phyloP scores from a whole-genome alignment of 2,113 vertebrate species.

The Antennarius striatus region DNA sequence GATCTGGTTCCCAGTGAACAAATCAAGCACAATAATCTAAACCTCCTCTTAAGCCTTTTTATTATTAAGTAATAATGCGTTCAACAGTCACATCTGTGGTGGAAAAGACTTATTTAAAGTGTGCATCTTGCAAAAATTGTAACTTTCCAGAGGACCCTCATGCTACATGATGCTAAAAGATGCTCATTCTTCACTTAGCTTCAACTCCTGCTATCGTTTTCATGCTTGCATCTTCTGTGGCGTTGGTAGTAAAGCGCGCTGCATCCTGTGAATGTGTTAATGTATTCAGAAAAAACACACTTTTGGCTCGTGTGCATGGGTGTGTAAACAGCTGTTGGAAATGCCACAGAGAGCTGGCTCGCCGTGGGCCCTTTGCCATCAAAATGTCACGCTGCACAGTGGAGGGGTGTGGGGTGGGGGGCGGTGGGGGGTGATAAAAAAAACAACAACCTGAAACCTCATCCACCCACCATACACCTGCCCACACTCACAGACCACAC shows the following conservation, averaged over 20 bases:
- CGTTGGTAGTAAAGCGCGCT: constrained; percentile 10
- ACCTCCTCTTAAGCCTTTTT: too few relatives aligned
- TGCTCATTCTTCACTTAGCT: too few relatives aligned
- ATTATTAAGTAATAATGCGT: too few relatives aligned
- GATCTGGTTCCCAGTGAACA: too few relatives aligned
- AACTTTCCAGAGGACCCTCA: too few relatives aligned
- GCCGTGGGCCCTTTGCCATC: constrained; percentile 60
- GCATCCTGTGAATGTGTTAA: constrained; percentile 2
- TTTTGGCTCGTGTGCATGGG: constrained; percentile 32
- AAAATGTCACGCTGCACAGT: constrained; percentile 63
- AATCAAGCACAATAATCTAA: too few relatives aligned
- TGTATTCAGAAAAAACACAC: constrained; percentile 13
- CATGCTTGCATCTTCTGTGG: neutral
- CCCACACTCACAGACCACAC: constrained; percentile 15
- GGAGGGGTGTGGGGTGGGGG: too few relatives aligned
- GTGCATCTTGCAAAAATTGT: too few relatives aligned
- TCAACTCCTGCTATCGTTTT: too few relatives aligned
- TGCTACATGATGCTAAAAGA: too few relatives aligned
- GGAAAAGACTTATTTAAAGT: too few relatives aligned
- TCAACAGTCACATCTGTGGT: too few relatives aligned
- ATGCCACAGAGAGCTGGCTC: constrained; percentile 54
- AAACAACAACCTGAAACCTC: constrained; percentile 34
- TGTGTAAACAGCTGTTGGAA: constrained; percentile 69
- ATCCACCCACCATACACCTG: constrained; percentile 38
- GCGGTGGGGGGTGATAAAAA: constrained; percentile 1